Base-by-base conservation (phyloP, 2,888 invertebrate genomes). In the Tipula lateralis region DNA sequence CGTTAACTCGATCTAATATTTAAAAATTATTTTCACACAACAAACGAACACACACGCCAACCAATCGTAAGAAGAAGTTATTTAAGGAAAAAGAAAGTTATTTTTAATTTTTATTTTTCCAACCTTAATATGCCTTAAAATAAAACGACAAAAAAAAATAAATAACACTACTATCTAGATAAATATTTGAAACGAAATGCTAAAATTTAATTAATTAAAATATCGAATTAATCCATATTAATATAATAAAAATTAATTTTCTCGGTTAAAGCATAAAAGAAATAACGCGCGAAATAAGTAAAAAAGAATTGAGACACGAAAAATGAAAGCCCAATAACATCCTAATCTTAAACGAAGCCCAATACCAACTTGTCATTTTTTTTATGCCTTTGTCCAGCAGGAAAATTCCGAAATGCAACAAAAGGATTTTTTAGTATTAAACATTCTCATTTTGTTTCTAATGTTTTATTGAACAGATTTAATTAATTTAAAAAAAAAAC, bases 241-340 rank as follows among this genome's bases (percentile, higher is more conserved):
- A 44, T 44, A 44, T 6, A 44, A 44, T 4, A 44, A 1, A 44
- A 44, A 44, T 4, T 50, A 19, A 50, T 50, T 66, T 66, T 24
- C 66, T 24, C 24, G 24, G 66, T 24, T 19, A 66, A 66, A 66
- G 24, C 66, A 66, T 66, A 66, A 66, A 66, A 66, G 24, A 66
- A 24, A 66, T 24, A n/a, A 24, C 66, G 66, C 66, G 66, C 66
- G 12, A 66, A 2, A 66, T 66, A 66, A 50, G n/a, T 7, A 66
- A 66, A 66, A 50, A 66, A 66, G 66, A 66, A 66, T 66, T 66
- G 66, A 66, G 66, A 66, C 66, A 66, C 66, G 66, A 66, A 66
- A n/a, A 66, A 66, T 66, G 66, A 66, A 66, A 66, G 66, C 66
- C 66, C 66, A 66, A 66, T 7, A 66, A 66, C 66, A 66, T 66